Evolutionary conservation across 2,888 invertebrate species (phyloP), one percentile per base, ranked within the genome.

Genomic region (Tiliacea citrago): DNA sequence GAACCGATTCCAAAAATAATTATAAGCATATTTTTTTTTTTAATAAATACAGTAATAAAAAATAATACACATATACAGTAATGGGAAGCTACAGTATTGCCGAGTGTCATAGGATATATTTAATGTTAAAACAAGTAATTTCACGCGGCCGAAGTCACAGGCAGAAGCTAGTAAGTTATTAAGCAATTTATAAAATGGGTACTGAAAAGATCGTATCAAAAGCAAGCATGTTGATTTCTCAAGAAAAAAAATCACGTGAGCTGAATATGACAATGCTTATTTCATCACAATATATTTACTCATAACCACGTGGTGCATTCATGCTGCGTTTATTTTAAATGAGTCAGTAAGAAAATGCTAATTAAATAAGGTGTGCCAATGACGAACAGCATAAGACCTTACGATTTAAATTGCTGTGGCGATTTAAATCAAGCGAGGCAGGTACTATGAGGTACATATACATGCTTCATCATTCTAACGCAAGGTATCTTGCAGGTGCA

Each of bases 331-430:
- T 49, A 68, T 81, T 55, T 61, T 12, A 63, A 61, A 72, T 86
- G 85, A 86, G 74, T 87, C 86, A 86, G 55, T 49, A 21, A 16
- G 55, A 72, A 62, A 68, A 76, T 86, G 77, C 21, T 77, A 84
- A 84, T 77, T 67, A 78, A 60, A 42, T 51, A 77, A 74, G 85
- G 85, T 49, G 86, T 75, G 86, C 55, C 77, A 75, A 74, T 82
- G 77, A 79, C 82, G 79, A 83, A 67, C 79, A 29, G 67, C 55
- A 72, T 70, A 79, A 68, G 69, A 66, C 74, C 70, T 74, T 77
- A 77, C 7, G 68, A 53, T 81, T 74, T 42, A 76, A 55, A 81
- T 67, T 42, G 35, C 49, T 67, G 24, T 29, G 0, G 39, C 16
- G 63, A 75, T 75, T 75, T 71, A 75, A 75, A 81, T 86, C 81